These are phyloP conservation scores for Yoshiicerus persimilis DNA, from an alignment of 1,140 invertebrate genomes.

Conservation along the genomic window DNA sequence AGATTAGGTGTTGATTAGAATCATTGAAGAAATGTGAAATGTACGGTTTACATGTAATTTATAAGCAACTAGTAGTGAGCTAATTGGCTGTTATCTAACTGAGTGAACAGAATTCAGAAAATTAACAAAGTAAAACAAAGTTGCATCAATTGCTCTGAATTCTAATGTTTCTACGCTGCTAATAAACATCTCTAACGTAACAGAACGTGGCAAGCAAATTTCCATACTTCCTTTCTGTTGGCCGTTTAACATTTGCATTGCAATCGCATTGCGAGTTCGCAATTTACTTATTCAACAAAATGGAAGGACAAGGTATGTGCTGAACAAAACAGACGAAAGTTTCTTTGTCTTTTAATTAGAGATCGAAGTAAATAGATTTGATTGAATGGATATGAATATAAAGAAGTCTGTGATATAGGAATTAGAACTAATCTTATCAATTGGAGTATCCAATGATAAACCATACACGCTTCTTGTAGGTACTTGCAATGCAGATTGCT, in stretches of 20 bases:
- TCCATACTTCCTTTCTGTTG: background rate
- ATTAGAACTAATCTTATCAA: background rate
- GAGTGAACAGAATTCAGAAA: background rate
- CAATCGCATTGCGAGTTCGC: background rate
- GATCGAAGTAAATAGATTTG: background rate
- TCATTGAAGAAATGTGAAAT: background rate
- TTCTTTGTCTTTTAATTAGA: background rate
- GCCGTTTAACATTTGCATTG: background rate
- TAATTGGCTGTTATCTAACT: background rate
- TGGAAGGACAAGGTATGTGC: background rate
- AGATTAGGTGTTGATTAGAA: background rate
- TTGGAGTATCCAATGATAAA: background rate
- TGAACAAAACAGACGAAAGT: background rate
- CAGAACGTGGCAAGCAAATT: conserved; percentile 3
- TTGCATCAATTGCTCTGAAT: background rate
- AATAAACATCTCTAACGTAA: background rate
- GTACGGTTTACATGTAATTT: background rate
- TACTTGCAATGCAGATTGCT: background rate
- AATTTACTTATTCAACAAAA: background rate
- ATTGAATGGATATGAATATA: background rate
- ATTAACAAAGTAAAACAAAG: background rate
- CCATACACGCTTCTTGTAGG: background rate
- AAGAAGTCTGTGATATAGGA: too few species aligned
- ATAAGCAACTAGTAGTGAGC: background rate
- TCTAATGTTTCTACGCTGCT: background rate